Percentiles rank a stretch among this genome's conserved stretches.
phyloP scores from a whole-genome alignment of 2,113 vertebrate genomes.

The Acrocephalus kingi region DNA sequence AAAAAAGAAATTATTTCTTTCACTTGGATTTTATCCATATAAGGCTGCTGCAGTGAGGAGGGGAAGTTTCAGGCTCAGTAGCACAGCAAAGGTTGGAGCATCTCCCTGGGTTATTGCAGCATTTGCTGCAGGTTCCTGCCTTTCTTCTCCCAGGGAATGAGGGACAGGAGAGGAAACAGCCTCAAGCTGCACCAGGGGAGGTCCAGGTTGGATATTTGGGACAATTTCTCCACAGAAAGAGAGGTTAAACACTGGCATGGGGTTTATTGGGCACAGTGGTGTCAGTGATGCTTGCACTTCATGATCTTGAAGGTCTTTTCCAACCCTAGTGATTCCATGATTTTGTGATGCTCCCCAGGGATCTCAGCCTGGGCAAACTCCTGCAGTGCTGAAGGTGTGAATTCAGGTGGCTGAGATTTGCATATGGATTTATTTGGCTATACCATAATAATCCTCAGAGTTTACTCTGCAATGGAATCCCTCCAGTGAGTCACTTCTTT shows the following conservation, averaged over 20 bases:
- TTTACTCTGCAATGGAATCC: background rate
- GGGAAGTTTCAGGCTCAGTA: background rate
- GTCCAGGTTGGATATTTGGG: background rate
- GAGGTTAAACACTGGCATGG: background rate
- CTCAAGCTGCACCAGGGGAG: background rate
- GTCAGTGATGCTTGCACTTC: background rate
- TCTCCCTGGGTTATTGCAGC: background rate
- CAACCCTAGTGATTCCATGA: background rate
- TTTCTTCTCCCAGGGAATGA: background rate
- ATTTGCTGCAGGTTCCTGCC: background rate
- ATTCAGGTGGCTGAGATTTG: background rate
- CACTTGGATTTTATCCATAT: background rate
- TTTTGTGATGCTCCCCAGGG: too few relatives aligned
- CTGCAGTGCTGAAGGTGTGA: accelerated
- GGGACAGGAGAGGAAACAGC: background rate
- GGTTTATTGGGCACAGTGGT: accelerated
- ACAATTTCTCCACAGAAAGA: background rate
- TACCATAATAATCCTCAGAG: background rate
- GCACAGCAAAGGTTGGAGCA: background rate
- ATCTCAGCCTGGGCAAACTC: background rate
- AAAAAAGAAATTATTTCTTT: background rate
- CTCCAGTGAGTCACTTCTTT: background rate
- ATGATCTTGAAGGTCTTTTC: background rate
- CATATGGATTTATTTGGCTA: background rate
- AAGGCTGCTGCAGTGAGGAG: background rate